phyloP scores from a whole-genome alignment of 2,113 vertebrate species.

The Notiomystis cincta region DNA sequence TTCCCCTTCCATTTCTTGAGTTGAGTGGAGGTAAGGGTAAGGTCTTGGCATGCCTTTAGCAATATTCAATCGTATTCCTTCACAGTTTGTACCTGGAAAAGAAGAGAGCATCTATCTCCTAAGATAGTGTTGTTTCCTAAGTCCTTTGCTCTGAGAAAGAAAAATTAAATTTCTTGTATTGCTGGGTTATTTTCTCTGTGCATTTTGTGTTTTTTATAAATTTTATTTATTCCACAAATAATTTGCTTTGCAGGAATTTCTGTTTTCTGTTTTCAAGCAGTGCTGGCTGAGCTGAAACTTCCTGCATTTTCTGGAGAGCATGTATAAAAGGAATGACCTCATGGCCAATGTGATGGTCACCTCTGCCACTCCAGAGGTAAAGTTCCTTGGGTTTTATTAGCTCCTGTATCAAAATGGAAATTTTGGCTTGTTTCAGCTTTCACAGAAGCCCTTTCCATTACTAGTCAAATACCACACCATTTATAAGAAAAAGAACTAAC shows the following conservation, averaged over 20 bases:
- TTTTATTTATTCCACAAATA: background rate
- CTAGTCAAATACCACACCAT: background rate
- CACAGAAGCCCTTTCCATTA: background rate
- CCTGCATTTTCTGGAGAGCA: conserved; percentile 67
- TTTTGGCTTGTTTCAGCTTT: background rate
- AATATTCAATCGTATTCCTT: background rate
- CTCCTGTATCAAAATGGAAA: background rate
- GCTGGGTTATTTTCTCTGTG: background rate
- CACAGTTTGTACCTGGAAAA: background rate
- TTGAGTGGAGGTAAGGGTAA: background rate
- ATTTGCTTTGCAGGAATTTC: conserved; percentile 69
- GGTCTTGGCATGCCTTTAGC: background rate
- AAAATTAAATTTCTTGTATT: background rate
- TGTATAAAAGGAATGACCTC: conserved; percentile 83
- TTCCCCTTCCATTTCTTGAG: background rate
- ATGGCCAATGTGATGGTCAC: conserved; percentile 80
- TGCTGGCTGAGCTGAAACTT: conserved; percentile 70
- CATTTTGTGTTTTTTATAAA: background rate
- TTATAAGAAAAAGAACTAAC: background rate
- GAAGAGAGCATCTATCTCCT: background rate
- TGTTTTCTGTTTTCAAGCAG: conserved; percentile 50
- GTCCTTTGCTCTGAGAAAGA: background rate
- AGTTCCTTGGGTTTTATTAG: background rate
- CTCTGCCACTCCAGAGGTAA: conserved; percentile 82
- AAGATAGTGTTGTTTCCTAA: background rate